phyloP scores from a whole-genome alignment of 64 coral and sea anemone genomes.

The Acropora yongei region DNA sequence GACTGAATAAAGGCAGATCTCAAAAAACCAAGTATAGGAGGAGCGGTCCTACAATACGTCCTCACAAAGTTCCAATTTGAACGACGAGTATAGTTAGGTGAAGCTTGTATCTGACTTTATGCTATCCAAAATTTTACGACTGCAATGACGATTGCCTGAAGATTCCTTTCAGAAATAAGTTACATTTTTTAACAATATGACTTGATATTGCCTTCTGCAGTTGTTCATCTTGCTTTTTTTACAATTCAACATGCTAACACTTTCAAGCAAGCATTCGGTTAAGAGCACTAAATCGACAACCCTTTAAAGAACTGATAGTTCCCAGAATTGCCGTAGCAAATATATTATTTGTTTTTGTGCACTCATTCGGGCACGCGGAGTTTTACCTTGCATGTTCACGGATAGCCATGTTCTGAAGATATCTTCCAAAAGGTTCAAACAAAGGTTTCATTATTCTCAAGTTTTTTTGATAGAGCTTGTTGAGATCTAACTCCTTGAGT shows the following conservation, averaged over 20 bases:
- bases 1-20: neutral
- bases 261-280: neutral
- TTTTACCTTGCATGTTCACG: neutral
- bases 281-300: neutral
- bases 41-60: conserved; percentile 3
- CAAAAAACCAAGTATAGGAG: neutral
- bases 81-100: neutral
- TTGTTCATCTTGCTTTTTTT: neutral
- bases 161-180: neutral
- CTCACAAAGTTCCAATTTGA: neutral
- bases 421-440: conserved; percentile 26
- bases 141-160: neutral
- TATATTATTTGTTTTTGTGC: neutral
- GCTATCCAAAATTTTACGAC: neutral
- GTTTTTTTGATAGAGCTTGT: conserved; percentile 9
- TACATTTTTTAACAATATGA: neutral
- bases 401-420: neutral
- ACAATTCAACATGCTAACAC: neutral
- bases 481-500: neutral
- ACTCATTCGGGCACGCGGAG: neutral
- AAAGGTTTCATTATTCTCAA: conserved; percentile 26
- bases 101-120: neutral
- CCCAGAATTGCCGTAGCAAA: neutral
- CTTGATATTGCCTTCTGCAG: neutral
- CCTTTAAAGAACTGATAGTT: neutral